Base-by-base conservation (phyloP, 2,797 vertebrate genomes). In the Poeciliopsis infans region DNA sequence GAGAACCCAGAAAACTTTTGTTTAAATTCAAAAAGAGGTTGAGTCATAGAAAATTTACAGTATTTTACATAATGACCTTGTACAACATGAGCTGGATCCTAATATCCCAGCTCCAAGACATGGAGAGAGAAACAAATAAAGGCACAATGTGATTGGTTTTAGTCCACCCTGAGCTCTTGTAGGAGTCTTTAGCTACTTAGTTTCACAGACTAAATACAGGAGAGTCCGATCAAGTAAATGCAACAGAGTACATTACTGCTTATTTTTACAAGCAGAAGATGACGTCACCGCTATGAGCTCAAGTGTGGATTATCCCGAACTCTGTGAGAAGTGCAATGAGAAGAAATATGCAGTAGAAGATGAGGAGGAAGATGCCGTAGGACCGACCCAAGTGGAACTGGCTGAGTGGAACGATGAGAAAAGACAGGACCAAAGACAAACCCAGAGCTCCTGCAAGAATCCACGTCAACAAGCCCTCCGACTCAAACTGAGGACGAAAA, bases 241-340 rank as follows among this genome's bases (percentile, higher is more conserved):
- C 74, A 78, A 77, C 51, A 51, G 73, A 74, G 4, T 75, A 49
- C 57, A 47, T 39, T 61, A 46, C 13, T 77, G 31, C n/a, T 53
- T 51, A 87, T 72, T 85, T 72, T 31, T 80, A 69, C 39, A 55
- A 79, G 59, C 47, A 69, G 55, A 75, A 55, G 25, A 80, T 11
- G 66, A 25, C 23, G 11, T 23, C 7, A 47, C 72, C 25, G 18
- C 16, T 8, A 43, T 80, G 49, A 28, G 33, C 72, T 84, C 81
- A 87, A 7, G 90, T 72, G 2, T 47, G 94, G 82, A 99, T 96
- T 74, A 94, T 93, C 64, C 92, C 90, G 77, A 99, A 98, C 86
- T 99, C 98, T 0, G 97, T 97, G 78, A 99, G 97, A 59, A 99
- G 92, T 7, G 97, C 98, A 71, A 98, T 78, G 0, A 95, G 25